Evolutionary conservation across 2,797 vertebrate species (phyloP), one percentile per base, ranked within the genome.

Genomic region (Rhynchonycteris naso): DNA sequence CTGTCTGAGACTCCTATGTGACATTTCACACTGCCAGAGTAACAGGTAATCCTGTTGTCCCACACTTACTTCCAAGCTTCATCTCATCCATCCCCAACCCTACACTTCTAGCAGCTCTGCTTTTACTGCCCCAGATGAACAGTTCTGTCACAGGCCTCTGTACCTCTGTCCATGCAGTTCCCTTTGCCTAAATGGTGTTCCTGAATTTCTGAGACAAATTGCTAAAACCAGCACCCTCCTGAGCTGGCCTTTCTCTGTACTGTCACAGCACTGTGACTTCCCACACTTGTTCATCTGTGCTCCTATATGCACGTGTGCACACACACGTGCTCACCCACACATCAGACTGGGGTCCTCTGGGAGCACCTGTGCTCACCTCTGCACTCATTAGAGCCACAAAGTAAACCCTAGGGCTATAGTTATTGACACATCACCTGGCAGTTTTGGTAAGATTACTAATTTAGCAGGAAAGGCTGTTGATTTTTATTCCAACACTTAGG

Each of bases 281-380:
- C 22, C 26, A 16, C 30, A 7, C 15, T 12, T 12, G 4, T n/a
- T 47, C 28, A 30, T 24, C 28, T 1, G 1, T 4, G 22, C 7
- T 1, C 47, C 19, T 15, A 4, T 21, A 9, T 13, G 28, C 12
- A 21, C 10, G 1, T 5, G 1, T 19, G 22, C 19, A n/a, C 26
- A 8, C 14, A 21, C 52, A 4, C 47, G 5, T 9, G 5, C 28
- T 4, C 38, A 28, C 15, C 13, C 43, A 52, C 11, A 4, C 58
- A 19, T 4, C 43, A 3, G 68, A 22, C 66, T 4, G 14, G 52
- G 47, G 7, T 28, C 58, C 63, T 11, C 12, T 4, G 3, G 7
- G 52, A 26, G 28, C 13, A 26, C 43, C 6, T 38, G 9, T 59
- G 65, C 50, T 79, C 13, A 63, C 56, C 28, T 65, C 54, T 54